Evolutionary conservation across 2,888 invertebrate species (phyloP).

Genomic region (Drosophila paranaensis): DNA sequence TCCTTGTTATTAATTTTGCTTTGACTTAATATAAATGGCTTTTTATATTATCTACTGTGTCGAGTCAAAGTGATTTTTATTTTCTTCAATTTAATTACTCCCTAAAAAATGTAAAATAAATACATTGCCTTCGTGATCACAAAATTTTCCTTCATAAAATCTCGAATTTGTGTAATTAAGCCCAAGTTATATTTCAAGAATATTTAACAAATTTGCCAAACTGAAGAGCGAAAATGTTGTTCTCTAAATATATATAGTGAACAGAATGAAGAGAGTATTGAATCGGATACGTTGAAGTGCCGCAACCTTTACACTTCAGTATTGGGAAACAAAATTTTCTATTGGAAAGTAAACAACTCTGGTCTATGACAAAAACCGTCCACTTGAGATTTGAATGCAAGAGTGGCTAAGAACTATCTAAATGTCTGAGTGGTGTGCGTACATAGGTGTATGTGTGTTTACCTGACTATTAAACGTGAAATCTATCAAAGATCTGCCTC

Average conservation of each 20-base stretch:
- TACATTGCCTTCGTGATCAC: background rate
- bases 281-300: background rate
- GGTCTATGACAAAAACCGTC: background rate
- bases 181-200: background rate
- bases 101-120: background rate
- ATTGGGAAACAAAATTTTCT: background rate
- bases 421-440: background rate
- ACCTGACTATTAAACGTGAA: conserved; percentile 18
- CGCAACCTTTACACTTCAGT: background rate
- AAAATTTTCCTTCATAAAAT: background rate
- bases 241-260: background rate
- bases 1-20: too few species aligned
- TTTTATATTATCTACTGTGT: background rate
- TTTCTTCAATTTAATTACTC: background rate
- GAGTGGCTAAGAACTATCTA: conserved; percentile 7
- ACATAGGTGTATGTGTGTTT: conserved; percentile 2
- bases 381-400: background rate
- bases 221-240: background rate
- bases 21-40: too few species aligned
- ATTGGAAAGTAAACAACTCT: background rate
- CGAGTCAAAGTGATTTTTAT: background rate
- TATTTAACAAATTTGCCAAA: background rate
- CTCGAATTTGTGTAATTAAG: background rate
- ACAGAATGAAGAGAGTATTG: background rate
- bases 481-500: background rate